A percentile compares a stretch with the other conserved stretches of the same genome.
phyloP scores from a whole-genome alignment of 1,140 invertebrate genomes.

The Tribolium madens region DNA sequence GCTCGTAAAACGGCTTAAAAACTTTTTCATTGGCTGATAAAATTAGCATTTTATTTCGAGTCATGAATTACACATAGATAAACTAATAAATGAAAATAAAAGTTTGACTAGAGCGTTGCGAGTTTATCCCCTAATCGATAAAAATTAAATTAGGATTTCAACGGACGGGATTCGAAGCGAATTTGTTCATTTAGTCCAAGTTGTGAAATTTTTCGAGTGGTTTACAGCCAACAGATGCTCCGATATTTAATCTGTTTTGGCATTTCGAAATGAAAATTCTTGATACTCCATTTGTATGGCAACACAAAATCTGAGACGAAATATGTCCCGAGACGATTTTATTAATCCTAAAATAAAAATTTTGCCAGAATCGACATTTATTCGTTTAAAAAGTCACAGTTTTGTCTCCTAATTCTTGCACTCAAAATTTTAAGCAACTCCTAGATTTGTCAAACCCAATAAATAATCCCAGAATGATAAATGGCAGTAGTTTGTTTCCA shows the following conservation, averaged over 20 bases:
- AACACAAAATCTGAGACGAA: background rate
- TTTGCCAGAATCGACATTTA: too few relatives aligned
- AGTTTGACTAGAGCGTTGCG: background rate
- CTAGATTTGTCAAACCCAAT: background rate
- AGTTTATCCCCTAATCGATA: slow-evolving; percentile 16
- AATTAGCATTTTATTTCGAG: slow-evolving; percentile 20
- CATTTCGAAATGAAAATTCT: slow-evolving; percentile 7
- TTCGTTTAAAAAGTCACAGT: too few relatives aligned
- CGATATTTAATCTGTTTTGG: slow-evolving; percentile 26
- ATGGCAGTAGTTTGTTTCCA: slow-evolving; percentile 11
- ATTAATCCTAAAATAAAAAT: background rate
- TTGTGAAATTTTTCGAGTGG: slow-evolving; percentile 3
- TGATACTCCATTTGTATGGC: slow-evolving; percentile 1
- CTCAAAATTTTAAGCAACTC: too few relatives aligned
- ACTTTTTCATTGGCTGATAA: slow-evolving; percentile 26
- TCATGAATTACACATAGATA: background rate
- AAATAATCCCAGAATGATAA: background rate
- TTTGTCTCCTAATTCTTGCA: too few relatives aligned
- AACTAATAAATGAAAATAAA: slow-evolving; percentile 15
- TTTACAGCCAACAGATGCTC: slow-evolving; percentile 3
- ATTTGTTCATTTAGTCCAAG: slow-evolving; percentile 14
- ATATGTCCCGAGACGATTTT: background rate
- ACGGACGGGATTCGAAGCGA: background rate
- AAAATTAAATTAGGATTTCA: slow-evolving; percentile 29
- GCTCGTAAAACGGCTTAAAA: background rate